Evolutionary conservation across 2,113 vertebrate genomes (phyloP).

Genomic region (Oryzias woworae): DNA sequence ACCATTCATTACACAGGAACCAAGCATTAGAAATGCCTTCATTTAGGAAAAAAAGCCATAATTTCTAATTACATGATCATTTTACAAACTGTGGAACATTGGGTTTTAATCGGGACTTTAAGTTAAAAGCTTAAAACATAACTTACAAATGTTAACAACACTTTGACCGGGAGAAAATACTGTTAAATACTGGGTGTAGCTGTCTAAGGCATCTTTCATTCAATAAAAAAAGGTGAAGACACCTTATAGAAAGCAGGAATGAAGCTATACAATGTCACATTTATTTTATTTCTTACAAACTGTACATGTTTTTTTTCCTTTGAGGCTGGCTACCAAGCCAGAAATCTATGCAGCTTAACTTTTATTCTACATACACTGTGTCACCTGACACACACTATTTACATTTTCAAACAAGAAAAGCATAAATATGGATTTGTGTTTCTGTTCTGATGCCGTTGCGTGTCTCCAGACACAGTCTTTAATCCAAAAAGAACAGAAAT

Average conservation of each 20-base stretch:
- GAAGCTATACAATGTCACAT: constrained; percentile 74
- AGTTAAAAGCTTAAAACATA: constrained; percentile 66
- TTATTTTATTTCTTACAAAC: constrained; percentile 72
- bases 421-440: constrained; percentile 63
- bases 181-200: constrained; percentile 76
- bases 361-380: constrained; percentile 63
- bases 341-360: constrained; percentile 61
- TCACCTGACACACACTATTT: constrained; percentile 59
- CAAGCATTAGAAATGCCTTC: constrained; percentile 36
- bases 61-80: constrained; percentile 52
- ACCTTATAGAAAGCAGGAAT: constrained; percentile 75
- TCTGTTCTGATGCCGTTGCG: constrained; percentile 29
- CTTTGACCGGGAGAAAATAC: constrained; percentile 55
- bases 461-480: constrained; percentile 26
- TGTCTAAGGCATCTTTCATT: constrained; percentile 81
- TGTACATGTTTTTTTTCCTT: constrained; percentile 72
- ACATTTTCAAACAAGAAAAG: constrained; percentile 65
- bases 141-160: constrained; percentile 71
- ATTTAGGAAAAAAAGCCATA: constrained; percentile 41
- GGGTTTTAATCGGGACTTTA: constrained; percentile 72
- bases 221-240: constrained; percentile 73
- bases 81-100: constrained; percentile 61
- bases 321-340: constrained; percentile 45
- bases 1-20: constrained; percentile 37
- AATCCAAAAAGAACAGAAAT: constrained; percentile 30